Percentiles rank a stretch among this genome's conserved stretches.
phyloP scores from a whole-genome alignment of 2,888 invertebrate species.

The Melangyna quadrimaculata region DNA sequence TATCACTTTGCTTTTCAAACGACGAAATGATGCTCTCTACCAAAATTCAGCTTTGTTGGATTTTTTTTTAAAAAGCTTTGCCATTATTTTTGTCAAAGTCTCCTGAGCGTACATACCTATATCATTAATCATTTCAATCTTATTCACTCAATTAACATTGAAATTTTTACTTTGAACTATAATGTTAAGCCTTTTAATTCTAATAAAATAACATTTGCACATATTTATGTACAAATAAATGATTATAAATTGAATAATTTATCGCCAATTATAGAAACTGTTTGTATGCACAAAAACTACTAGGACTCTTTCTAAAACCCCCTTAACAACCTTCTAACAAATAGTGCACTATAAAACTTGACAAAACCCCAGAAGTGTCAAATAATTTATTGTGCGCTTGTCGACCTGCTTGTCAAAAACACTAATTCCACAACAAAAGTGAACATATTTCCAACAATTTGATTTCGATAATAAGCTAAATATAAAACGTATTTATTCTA shows the following conservation, averaged over 20 bases:
- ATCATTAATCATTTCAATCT: no score
- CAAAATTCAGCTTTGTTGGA: no score
- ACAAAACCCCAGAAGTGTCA: not conserved
- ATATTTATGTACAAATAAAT: no score
- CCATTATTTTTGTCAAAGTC: no score
- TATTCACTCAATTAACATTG: no score
- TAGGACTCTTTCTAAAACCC: not conserved
- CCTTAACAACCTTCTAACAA: not conserved
- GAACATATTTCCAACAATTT: not conserved
- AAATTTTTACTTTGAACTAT: no score
- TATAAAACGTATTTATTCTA: slow-evolving; percentile 18
- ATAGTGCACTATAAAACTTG: slow-evolving; percentile 17
- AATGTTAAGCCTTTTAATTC: no score
- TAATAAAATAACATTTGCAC: no score
- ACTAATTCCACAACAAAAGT: not conserved
- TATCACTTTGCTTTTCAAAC: no score
- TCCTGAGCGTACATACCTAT: no score
- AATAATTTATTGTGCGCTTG: not conserved
- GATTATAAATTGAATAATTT: not conserved
- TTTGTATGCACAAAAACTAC: not conserved
- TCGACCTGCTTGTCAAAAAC: not conserved
- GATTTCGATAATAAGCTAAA: not conserved
- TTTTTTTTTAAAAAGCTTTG: no score
- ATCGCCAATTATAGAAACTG: not conserved
- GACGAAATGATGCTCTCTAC: no score